Evolutionary conservation across 2,113 vertebrate genomes (phyloP).

Genomic region (Miniopterus natalensis): DNA sequence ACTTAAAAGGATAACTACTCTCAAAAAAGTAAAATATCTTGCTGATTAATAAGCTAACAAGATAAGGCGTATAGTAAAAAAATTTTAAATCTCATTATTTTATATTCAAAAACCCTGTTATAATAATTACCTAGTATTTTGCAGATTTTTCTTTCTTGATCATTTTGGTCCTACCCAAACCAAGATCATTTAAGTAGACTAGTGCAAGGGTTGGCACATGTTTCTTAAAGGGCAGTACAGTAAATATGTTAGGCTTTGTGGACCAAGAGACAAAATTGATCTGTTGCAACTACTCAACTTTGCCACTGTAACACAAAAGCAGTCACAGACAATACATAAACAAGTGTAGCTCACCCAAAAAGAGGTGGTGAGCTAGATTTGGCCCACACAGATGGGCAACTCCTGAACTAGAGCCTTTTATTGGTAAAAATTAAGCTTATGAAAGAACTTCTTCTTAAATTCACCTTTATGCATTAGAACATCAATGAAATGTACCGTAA

Average conservation of each 20-base stretch:
- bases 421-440: not conserved
- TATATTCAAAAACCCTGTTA: not conserved
- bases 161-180: conserved; percentile 21
- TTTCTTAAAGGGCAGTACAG: not conserved
- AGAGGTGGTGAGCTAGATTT: not conserved
- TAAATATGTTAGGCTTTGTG: conserved; percentile 22
- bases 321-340: not conserved
- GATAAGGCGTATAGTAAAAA: not conserved
- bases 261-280: conserved; percentile 18
- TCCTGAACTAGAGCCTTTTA: not conserved
- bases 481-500: not conserved
- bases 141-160: not conserved
- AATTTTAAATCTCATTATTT: not conserved
- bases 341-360: not conserved
- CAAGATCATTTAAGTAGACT: conserved; percentile 7
- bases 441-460: not conserved
- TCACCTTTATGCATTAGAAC: not conserved
- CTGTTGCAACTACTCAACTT: not conserved
- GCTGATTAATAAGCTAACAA: conserved; percentile 4
- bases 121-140: not conserved
- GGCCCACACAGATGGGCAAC: too few relatives aligned
- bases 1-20: not conserved
- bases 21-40: conserved; percentile 11
- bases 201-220: not conserved
- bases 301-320: not conserved